phyloP scores from a whole-genome alignment of 2,888 invertebrate genomes.

The Laothoe populi region DNA sequence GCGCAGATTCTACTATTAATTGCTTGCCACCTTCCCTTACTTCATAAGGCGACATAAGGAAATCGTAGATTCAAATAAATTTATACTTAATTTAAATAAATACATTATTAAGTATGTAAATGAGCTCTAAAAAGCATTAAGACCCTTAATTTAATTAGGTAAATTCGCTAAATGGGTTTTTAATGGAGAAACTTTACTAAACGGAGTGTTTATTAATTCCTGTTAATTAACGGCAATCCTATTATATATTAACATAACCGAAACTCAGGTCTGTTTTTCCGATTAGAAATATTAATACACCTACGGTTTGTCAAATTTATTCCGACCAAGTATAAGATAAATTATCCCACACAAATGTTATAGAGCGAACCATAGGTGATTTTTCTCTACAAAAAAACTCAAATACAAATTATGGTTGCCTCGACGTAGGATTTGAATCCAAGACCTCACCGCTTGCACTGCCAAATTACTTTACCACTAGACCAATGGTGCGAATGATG shows the following conservation, averaged over 20 bases:
- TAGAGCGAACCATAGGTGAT: no score
- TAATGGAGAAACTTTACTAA: conserved; percentile 51
- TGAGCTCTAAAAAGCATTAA: conserved; percentile 42
- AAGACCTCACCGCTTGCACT: no score
- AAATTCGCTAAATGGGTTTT: conserved; percentile 52
- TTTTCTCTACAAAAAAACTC: no score
- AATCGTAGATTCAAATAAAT: conserved; percentile 32
- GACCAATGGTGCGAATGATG: no score
- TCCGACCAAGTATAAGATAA: no score
- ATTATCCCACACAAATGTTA: no score
- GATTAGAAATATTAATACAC: neutral
- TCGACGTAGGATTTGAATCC: no score
- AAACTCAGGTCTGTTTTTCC: neutral
- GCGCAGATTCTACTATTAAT: neutral
- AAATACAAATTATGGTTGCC: no score
- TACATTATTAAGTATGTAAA: conserved; percentile 49
- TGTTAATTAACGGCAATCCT: neutral
- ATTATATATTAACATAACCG: no score
- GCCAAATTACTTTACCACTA: no score
- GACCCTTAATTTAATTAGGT: conserved; percentile 46
- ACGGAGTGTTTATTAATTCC: conserved; percentile 5
- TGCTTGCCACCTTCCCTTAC: neutral
- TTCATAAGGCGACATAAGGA: neutral
- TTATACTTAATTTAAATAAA: conserved; percentile 45
- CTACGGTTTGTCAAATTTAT: no score